Percentiles rank a stretch among this genome's conserved stretches.
Evolutionary conservation across 1,140 invertebrate genomes (phyloP).

Genomic region (Hyles euphorbiae): DNA sequence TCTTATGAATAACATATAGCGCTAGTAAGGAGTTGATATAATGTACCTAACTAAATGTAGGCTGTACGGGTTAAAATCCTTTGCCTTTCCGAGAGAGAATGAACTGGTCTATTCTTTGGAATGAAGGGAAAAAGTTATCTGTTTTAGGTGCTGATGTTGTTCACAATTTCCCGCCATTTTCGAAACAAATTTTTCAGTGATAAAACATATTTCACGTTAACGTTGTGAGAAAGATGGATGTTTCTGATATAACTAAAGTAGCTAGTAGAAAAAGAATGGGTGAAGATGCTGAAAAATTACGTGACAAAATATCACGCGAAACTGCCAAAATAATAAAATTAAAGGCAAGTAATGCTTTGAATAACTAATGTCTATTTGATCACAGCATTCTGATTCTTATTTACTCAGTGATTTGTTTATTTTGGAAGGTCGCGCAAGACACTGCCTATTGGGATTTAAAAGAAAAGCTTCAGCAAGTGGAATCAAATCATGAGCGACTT

Average conservation of each 20-base stretch:
- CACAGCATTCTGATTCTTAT: not conserved
- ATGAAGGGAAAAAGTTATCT: not conserved
- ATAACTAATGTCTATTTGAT: not conserved
- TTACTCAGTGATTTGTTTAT: not conserved
- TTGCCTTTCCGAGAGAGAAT: not conserved
- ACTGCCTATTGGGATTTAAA: conserved; percentile 58
- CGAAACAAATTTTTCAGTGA: conserved; percentile 6
- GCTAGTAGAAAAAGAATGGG: conserved; percentile 47
- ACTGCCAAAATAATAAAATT: conserved; percentile 56
- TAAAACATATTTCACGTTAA: not conserved
- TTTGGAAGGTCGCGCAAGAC: conserved; percentile 52
- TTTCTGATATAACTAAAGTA: conserved; percentile 42
- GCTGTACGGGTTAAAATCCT: conserved; percentile 1
- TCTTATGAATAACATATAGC: too few relatives aligned
- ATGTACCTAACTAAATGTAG: not conserved
- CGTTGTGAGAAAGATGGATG: conserved; percentile 36
- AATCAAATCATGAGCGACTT: conserved; percentile 51
- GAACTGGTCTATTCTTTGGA: not conserved
- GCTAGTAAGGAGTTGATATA: too few relatives aligned
- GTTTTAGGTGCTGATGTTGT: not conserved
- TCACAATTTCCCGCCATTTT: conserved; percentile 8
- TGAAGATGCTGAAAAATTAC: conserved; percentile 48
- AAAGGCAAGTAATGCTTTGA: conserved; percentile 33
- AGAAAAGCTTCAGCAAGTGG: conserved; percentile 49
- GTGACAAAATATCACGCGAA: conserved; percentile 56